These are phyloP conservation scores for Tinamus guttatus DNA, from an alignment of 2,113 vertebrate species.

Conservation along the genomic window DNA sequence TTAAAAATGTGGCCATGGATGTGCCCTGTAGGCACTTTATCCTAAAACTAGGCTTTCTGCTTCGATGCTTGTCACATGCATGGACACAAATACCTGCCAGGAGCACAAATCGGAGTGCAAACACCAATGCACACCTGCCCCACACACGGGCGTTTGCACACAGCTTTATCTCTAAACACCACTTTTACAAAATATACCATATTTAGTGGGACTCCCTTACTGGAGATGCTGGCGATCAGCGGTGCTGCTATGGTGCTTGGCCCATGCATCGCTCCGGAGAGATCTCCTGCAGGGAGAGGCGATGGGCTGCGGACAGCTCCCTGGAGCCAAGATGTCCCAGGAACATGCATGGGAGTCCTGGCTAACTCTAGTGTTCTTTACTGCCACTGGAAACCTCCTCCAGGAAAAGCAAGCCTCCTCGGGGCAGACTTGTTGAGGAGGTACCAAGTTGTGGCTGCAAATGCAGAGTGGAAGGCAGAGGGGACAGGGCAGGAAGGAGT, in stretches of 20 bases:
- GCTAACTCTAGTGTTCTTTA: neutral
- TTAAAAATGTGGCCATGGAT: rapidly evolving
- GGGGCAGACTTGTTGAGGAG: neutral
- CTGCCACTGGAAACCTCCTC: neutral
- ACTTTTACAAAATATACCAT: neutral
- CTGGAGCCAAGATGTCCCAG: neutral
- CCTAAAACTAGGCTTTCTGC: rapidly evolving
- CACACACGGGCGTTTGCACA: rapidly evolving
- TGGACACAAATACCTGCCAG: neutral
- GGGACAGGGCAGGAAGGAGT: neutral
- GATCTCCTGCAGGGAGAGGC: rapidly evolving
- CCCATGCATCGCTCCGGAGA: rapidly evolving
- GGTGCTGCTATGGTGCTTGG: neutral
- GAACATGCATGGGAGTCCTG: neutral
- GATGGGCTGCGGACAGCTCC: rapidly evolving
- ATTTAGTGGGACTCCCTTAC: neutral
- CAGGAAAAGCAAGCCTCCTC: neutral
- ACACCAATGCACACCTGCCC: rapidly evolving
- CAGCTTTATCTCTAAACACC: neutral
- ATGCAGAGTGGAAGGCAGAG: neutral
- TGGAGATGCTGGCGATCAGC: neutral
- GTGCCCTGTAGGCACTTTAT: neutral
- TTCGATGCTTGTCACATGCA: rapidly evolving
- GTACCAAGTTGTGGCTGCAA: neutral
- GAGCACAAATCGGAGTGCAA: rapidly evolving